phyloP scores from a whole-genome alignment of 1,140 invertebrate genomes.

The Eriocheir sinensis region DNA sequence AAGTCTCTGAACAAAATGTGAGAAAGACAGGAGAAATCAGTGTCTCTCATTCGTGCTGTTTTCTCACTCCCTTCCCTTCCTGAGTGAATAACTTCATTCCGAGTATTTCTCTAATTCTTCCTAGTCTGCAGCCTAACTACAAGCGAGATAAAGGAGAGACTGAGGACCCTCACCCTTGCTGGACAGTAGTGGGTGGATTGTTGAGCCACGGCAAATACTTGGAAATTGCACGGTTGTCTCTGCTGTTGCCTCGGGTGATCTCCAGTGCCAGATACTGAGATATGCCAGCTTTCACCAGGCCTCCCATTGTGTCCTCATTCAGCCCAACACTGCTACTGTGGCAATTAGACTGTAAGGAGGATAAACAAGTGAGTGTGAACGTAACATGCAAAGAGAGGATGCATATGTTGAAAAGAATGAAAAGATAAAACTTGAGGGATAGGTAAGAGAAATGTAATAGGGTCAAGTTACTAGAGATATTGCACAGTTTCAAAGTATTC shows the following conservation, averaged over 20 bases:
- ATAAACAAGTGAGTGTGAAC: slow-evolving; percentile 46
- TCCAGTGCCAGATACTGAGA: slow-evolving; percentile 97
- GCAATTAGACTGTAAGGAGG: slow-evolving; percentile 71
- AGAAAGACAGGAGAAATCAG: too few species aligned
- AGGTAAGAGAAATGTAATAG: too few species aligned
- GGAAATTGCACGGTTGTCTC: slow-evolving; percentile 92
- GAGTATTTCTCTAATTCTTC: too few species aligned
- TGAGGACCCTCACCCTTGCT: slow-evolving; percentile 88
- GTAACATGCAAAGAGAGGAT: slow-evolving; percentile 28
- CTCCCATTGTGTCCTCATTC: slow-evolving; percentile 93
- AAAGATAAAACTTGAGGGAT: too few species aligned
- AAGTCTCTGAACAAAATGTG: too few species aligned
- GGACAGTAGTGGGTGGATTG: slow-evolving; percentile 90
- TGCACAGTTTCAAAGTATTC: too few species aligned
- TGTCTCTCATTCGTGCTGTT: too few species aligned
- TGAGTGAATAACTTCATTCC: too few species aligned
- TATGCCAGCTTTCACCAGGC: slow-evolving; percentile 96
- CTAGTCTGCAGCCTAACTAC: too few species aligned
- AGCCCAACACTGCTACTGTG: slow-evolving; percentile 71
- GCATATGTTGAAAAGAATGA: not conserved
- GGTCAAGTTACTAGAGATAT: too few species aligned
- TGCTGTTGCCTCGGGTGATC: slow-evolving; percentile 92
- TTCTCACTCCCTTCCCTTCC: too few species aligned
- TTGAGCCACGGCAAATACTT: slow-evolving; percentile 96
- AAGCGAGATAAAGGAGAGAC: not conserved